Percentiles rank a stretch among this genome's conserved stretches.
phyloP scores from a whole-genome alignment of 1,140 invertebrate genomes.

The Bursaphelenchus mucronatus region DNA sequence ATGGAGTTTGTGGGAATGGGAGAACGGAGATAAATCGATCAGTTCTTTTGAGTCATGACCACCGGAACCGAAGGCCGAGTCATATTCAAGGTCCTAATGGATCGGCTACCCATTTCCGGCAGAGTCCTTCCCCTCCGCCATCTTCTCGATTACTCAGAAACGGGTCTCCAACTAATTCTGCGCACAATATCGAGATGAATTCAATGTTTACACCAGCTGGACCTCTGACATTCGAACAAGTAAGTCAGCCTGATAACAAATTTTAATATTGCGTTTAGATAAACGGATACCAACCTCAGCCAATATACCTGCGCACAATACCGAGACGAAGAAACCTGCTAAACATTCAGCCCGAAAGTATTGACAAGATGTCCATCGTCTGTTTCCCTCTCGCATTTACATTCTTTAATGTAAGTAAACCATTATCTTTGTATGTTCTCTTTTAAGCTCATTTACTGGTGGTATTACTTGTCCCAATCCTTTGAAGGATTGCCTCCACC shows the following conservation, averaged over 20 bases:
- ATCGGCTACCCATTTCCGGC: not conserved
- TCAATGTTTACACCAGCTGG: conserved; percentile 15
- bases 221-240: conserved; percentile 36
- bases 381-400: conserved; percentile 56
- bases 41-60: conserved; percentile 10
- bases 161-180: conserved; percentile 18
- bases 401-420: conserved; percentile 44
- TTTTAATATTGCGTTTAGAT: conserved; percentile 28
- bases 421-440: not conserved
- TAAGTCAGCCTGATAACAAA: conserved; percentile 8
- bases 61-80: not conserved
- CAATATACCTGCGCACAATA: conserved; percentile 12
- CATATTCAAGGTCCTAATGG: conserved; percentile 14
- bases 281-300: conserved; percentile 35
- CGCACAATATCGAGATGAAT: conserved; percentile 1
- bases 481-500: conserved; percentile 15
- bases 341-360: conserved; percentile 50
- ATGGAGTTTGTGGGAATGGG: conserved; percentile 12
- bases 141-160: conserved; percentile 18
- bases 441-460: conserved; percentile 46
- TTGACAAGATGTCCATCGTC: conserved; percentile 60
- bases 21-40: conserved; percentile 3
- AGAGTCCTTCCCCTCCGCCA: conserved; percentile 10
- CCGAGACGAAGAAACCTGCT: conserved; percentile 17
- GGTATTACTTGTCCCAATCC: conserved; percentile 35